Conservation (phyloP, 2,797 vertebrate species). For the Eleutherodactylus coqui region DNA sequence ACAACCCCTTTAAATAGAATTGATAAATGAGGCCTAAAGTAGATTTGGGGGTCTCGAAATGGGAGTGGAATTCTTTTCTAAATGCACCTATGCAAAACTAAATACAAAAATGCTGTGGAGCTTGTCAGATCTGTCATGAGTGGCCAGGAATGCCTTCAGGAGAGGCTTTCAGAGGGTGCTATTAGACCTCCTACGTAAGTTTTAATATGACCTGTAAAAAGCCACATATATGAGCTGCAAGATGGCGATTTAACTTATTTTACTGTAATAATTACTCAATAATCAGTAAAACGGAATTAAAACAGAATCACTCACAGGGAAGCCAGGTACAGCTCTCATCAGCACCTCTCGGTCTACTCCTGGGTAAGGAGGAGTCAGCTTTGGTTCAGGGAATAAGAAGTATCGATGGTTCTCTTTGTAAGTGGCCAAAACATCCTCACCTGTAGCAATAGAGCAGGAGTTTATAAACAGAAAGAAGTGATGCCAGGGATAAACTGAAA, state of each 20-base stretch:
- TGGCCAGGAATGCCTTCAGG: too few species aligned
- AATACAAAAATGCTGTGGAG: too few species aligned
- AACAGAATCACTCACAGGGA: constrained; percentile 75
- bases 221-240: background rate
- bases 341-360: constrained; percentile 78
- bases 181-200: too few species aligned
- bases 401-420: constrained; percentile 78
- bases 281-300: background rate
- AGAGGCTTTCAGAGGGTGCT: too few species aligned
- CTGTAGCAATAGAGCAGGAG: constrained; percentile 65
- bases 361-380: constrained; percentile 75
- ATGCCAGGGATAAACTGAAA: background rate
- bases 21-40: too few species aligned
- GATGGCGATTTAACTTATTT: background rate
- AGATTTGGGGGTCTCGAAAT: too few species aligned
- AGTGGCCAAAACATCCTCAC: constrained; percentile 73
- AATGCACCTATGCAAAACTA: too few species aligned
- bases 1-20: too few species aligned
- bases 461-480: background rate
- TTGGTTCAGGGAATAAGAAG: constrained; percentile 84
- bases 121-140: too few species aligned
- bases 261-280: background rate
- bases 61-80: too few species aligned
- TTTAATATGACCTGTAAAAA: too few species aligned
- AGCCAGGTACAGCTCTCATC: constrained; percentile 76